Base-by-base conservation (phyloP, 1,140 invertebrate genomes). In the Rhizoglyphus robini region DNA sequence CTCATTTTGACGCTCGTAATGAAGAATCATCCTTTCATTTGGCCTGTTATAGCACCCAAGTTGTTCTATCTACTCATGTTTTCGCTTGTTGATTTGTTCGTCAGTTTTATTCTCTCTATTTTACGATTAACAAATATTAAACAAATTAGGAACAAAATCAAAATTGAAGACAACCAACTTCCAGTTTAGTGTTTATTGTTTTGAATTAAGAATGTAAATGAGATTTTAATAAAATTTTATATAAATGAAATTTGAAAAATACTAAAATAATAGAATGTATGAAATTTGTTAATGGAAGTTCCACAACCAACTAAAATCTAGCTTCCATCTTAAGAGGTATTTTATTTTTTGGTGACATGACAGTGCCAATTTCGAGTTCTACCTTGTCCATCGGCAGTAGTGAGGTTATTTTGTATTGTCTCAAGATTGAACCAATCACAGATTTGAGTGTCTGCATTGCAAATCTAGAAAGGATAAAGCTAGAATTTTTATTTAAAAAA, bases 1-100 rank as follows among this genome's bases (percentile, higher is more conserved):
- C 77, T 81, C 29, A 72, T 84, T 1, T 75, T 87, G 58, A 80
- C 87, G 18, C 18, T 41, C 8, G 18, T 41, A 11, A 11, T 41
- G 18, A 8, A 18, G 18, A 18, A 41, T 11, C 36, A 41, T 41
- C 18, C 36, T 41, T 41, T 11, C 18, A 41, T 41, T 41, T 41
- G 36, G 36, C 18, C 36, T 8, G 36, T 41, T 41, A 41, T 41
- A 11, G 8, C 18, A 18, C 36, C 36, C 8, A 41, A 41, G 36
- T 11, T 41, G 36, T 41, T 41, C 8, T 41, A 41, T 41, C 8
- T 11, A 41, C 8, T 41, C 18, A 41, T 41, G 8, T 41, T 41
- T n/a, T n/a, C n/a, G n/a, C n/a, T n/a, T n/a, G n/a, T n/a, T n/a
- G n/a, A n/a, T n/a, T n/a, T n/a, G n/a, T n/a, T n/a, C n/a, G n/a